Conservation (phyloP, 2,113 vertebrate genomes). For the Alethe diademata region DNA sequence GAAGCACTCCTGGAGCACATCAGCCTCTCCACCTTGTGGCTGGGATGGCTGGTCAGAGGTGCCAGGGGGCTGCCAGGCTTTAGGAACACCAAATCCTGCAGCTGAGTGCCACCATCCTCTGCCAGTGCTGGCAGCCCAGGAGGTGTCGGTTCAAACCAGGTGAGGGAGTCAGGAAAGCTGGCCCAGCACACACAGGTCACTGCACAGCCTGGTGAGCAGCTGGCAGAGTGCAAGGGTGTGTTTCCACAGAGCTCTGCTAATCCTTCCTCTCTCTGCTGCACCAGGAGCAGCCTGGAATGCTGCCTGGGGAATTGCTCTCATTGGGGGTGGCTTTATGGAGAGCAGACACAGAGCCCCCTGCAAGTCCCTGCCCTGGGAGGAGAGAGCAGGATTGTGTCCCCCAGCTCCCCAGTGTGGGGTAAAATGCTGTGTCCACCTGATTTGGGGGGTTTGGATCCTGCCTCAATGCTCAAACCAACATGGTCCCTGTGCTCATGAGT, state of each 20-base stretch:
- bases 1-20: neutral
- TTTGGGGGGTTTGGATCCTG: neutral
- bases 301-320: neutral
- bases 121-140: accelerated
- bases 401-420: neutral
- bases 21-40: neutral
- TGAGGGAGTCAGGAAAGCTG: neutral
- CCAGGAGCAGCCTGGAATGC: neutral
- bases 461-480: accelerated
- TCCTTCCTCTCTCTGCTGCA: neutral
- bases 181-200: neutral
- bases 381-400: neutral
- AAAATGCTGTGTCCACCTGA: neutral
- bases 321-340: neutral
- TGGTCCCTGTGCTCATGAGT: accelerated
- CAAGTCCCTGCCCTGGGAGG: neutral
- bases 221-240: neutral
- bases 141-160: accelerated
- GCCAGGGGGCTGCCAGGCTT: neutral
- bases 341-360: neutral
- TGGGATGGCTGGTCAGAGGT: neutral
- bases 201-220: neutral
- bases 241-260: neutral
- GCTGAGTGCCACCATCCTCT: too few relatives aligned
- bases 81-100: neutral